These are phyloP conservation scores for Mya arenaria DNA, from an alignment of 1,140 invertebrate genomes.

Conservation along the genomic window DNA sequence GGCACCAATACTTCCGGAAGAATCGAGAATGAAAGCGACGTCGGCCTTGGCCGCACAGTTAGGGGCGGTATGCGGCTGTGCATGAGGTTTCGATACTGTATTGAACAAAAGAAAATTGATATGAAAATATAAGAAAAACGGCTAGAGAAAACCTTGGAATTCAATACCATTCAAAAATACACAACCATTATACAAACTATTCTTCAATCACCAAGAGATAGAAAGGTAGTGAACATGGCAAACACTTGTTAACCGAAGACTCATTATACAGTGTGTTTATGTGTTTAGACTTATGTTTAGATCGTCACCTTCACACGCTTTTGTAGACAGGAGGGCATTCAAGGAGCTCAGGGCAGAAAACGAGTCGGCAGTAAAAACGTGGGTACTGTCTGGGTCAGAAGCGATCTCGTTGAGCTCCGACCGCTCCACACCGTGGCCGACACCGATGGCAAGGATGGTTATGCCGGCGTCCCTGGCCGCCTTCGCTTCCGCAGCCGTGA, in stretches of 20 bases:
- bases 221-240: too few species aligned
- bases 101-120: too few species aligned
- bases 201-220: too few species aligned
- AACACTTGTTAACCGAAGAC: too few species aligned
- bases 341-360: constrained; percentile 72
- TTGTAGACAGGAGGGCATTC: constrained; percentile 67
- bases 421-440: constrained; percentile 63
- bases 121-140: too few species aligned
- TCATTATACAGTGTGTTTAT: too few species aligned
- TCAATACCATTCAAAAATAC: too few species aligned
- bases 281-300: too few species aligned
- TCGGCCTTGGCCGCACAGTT: constrained; percentile 57
- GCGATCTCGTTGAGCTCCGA: constrained; percentile 72
- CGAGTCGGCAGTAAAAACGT: constrained; percentile 72
- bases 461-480: constrained; percentile 62
- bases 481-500: constrained; percentile 64
- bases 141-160: too few species aligned
- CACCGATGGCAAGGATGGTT: constrained; percentile 74
- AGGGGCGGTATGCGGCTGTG: neutral
- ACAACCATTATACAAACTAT: too few species aligned
- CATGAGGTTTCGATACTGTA: constrained; percentile 38
- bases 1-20: constrained; percentile 66
- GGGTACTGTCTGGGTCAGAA: constrained; percentile 71
- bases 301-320: constrained; percentile 69
- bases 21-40: constrained; percentile 69